phyloP scores from a whole-genome alignment of 2,888 invertebrate species.

The Cantharis nigra region DNA sequence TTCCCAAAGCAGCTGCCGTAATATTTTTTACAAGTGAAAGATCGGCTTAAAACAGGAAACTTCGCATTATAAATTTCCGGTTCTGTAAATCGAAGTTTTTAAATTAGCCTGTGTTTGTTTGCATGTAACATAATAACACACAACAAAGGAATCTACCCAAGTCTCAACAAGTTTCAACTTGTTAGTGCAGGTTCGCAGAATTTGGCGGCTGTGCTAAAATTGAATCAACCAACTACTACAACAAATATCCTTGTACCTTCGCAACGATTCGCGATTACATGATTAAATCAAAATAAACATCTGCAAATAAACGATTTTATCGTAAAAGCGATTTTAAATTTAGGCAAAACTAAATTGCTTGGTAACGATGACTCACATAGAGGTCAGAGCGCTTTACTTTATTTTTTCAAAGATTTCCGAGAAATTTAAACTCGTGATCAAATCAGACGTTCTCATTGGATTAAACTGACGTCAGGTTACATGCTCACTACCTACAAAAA shows the following conservation, averaged over 20 bases:
- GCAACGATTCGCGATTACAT: neutral
- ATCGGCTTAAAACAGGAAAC: neutral
- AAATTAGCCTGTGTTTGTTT: neutral
- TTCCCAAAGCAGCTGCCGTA: neutral
- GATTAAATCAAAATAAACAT: neutral
- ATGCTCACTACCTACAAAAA: neutral
- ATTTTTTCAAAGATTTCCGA: slow-evolving; percentile 7
- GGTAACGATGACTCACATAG: slow-evolving; percentile 17
- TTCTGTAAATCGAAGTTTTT: neutral
- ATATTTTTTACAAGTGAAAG: neutral
- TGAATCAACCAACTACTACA: neutral
- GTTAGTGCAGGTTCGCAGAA: neutral
- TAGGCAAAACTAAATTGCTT: slow-evolving; percentile 1
- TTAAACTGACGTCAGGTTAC: slow-evolving; percentile 16
- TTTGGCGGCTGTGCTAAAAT: neutral
- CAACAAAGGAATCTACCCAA: neutral
- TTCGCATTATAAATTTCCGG: neutral
- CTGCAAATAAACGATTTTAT: neutral
- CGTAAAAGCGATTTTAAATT: neutral
- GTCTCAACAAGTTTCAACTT: neutral
- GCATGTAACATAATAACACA: neutral
- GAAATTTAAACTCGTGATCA: slow-evolving; percentile 6
- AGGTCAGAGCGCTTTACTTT: neutral
- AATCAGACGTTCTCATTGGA: slow-evolving; percentile 4
- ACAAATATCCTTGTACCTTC: neutral